phyloP scores from a whole-genome alignment of 2,113 vertebrate species.

The Eulacestoma nigropectus region DNA sequence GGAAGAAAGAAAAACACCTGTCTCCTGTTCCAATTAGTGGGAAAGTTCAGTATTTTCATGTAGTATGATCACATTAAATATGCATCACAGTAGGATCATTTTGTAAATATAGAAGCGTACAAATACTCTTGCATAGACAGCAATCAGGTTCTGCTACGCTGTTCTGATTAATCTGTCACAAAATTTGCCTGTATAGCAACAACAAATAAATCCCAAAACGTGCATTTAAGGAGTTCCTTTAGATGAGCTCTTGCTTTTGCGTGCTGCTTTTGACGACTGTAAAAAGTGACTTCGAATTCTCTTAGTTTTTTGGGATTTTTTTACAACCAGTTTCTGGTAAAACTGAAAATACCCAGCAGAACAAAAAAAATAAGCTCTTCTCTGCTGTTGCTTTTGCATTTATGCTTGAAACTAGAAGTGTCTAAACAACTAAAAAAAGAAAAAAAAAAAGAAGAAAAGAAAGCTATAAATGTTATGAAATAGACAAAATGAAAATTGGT shows the following conservation, averaged over 20 bases:
- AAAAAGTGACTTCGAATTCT: neutral
- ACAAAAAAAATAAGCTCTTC: neutral
- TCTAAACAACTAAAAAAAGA: neutral
- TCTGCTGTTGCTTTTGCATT: neutral
- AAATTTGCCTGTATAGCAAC: neutral
- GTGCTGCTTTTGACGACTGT: neutral
- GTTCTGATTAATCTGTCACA: neutral
- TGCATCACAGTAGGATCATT: neutral
- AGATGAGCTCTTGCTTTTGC: neutral
- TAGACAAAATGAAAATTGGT: neutral
- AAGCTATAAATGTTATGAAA: neutral
- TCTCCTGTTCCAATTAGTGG: neutral
- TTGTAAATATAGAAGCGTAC: neutral
- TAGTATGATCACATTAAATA: neutral
- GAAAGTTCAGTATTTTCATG: neutral
- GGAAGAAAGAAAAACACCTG: neutral
- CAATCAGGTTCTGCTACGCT: neutral
- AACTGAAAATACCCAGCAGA: neutral
- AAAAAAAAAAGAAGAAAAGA: no score
- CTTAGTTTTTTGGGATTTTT: neutral
- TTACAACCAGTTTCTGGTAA: neutral
- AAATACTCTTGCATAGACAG: neutral
- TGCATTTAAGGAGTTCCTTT: neutral
- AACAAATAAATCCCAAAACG: neutral
- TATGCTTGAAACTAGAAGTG: neutral